Percentiles rank a stretch among this genome's conserved stretches.
phyloP scores from a whole-genome alignment of 1,140 invertebrate genomes.

The Cylas formicarius region DNA sequence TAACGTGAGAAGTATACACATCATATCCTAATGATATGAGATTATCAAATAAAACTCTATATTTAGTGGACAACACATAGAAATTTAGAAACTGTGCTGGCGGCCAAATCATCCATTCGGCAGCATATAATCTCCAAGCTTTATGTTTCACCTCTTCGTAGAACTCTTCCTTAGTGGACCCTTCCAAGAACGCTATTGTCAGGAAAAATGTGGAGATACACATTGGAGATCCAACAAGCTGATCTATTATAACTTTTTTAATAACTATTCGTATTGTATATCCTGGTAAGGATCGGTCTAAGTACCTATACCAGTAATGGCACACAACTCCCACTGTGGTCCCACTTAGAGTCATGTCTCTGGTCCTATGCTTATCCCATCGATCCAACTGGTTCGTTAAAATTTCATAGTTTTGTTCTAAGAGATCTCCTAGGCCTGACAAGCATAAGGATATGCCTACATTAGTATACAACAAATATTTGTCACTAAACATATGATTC shows the following conservation, averaged over 20 bases:
- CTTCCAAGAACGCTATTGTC: constrained; percentile 67
- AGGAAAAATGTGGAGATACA: constrained; percentile 76
- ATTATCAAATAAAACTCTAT: constrained; percentile 85
- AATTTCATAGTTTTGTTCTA: constrained; percentile 82
- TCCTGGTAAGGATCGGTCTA: constrained; percentile 65
- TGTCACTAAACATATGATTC: constrained; percentile 54
- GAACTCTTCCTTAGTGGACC: constrained; percentile 54
- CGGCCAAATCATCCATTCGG: constrained; percentile 80
- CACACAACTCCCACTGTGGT: constrained; percentile 72
- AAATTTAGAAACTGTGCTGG: constrained; percentile 83
- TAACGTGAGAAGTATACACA: constrained; percentile 87
- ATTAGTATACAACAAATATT: constrained; percentile 78
- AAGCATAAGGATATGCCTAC: constrained; percentile 70
- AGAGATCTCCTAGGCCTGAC: constrained; percentile 69
- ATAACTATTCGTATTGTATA: constrained; percentile 59
- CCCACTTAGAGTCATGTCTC: constrained; percentile 74
- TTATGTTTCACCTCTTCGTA: constrained; percentile 69
- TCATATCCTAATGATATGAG: constrained; percentile 86
- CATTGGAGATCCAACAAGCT: constrained; percentile 80
- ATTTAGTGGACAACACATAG: constrained; percentile 75
- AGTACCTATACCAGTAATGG: constrained; percentile 74
- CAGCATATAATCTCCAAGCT: constrained; percentile 68
- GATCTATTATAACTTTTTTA: constrained; percentile 84
- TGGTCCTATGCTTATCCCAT: constrained; percentile 61
- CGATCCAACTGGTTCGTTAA: constrained; percentile 52